These are phyloP conservation scores for Caranx melampygus DNA, from an alignment of 2,113 vertebrate species.

Conservation along the genomic window DNA sequence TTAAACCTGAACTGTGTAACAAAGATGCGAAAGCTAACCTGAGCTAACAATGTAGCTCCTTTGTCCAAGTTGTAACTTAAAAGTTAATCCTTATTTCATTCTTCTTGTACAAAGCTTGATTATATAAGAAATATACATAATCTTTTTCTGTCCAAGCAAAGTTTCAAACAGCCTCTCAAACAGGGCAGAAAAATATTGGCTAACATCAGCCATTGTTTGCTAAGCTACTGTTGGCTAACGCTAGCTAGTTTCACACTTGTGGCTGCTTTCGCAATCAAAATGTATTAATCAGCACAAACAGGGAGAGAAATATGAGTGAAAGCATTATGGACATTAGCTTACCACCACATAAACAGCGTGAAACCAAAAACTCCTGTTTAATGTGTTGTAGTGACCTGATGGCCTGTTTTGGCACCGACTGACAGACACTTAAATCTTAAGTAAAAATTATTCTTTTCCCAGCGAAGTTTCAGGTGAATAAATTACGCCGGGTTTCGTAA, in stretches of 20 bases:
- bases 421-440: background rate
- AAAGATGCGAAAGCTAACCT: background rate
- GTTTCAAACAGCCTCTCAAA: background rate
- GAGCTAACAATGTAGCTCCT: background rate
- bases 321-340: background rate
- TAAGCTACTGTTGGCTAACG: background rate
- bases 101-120: background rate
- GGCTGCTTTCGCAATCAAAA: background rate
- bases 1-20: background rate
- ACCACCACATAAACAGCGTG: background rate
- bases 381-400: background rate
- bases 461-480: background rate
- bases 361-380: conserved; percentile 7
- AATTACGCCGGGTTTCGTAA: background rate
- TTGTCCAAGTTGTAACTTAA: background rate
- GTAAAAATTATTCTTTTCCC: background rate
- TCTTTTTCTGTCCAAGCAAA: background rate
- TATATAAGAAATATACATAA: background rate
- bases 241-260: background rate
- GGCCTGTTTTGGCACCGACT: background rate
- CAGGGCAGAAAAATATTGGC: background rate
- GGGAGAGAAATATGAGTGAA: background rate
- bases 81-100: background rate
- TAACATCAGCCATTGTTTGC: background rate
- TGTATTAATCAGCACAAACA: background rate